These are phyloP conservation scores for Trachelus tabidus DNA, from an alignment of 2,888 invertebrate genomes.

Conservation along the genomic window DNA sequence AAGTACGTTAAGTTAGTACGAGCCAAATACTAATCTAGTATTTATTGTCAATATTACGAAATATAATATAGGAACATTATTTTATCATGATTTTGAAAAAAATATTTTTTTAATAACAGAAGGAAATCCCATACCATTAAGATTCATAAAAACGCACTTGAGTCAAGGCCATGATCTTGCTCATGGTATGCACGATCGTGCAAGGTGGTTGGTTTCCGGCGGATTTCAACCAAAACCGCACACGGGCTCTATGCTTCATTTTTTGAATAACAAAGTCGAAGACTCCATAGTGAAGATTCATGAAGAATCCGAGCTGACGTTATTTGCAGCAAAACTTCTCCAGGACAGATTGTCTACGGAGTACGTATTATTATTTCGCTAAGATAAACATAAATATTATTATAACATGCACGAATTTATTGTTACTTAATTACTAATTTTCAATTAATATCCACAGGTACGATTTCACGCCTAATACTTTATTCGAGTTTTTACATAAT, in stretches of 20 bases:
- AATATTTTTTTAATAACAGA: conserved; percentile 11
- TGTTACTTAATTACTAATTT: too few relatives aligned
- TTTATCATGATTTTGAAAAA: too few relatives aligned
- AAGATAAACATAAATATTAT: not conserved
- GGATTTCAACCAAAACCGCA: conserved; percentile 28
- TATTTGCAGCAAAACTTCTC: conserved; percentile 37
- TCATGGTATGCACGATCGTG: conserved; percentile 33
- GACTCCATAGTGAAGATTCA: conserved; percentile 25
- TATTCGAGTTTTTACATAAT: conserved; percentile 66
- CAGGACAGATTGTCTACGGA: conserved; percentile 29
- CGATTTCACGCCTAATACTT: conserved; percentile 45
- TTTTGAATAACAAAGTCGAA: conserved; percentile 26
- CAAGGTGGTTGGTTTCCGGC: conserved; percentile 20
- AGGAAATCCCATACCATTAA: conserved; percentile 28
- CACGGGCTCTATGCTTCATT: conserved; percentile 37
- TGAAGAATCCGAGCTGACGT: conserved; percentile 33
- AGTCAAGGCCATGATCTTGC: conserved; percentile 36
- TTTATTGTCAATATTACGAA: too few relatives aligned
- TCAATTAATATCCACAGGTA: conserved; percentile 28
- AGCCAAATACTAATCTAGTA: too few relatives aligned
- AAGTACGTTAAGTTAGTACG: too few relatives aligned
- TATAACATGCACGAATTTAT: too few relatives aligned
- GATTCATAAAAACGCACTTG: conserved; percentile 27
- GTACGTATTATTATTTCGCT: conserved; percentile 21
- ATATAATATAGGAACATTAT: too few relatives aligned